These are phyloP conservation scores for Xenopus borealis DNA, from an alignment of 2,113 vertebrate genomes.

Conservation along the genomic window DNA sequence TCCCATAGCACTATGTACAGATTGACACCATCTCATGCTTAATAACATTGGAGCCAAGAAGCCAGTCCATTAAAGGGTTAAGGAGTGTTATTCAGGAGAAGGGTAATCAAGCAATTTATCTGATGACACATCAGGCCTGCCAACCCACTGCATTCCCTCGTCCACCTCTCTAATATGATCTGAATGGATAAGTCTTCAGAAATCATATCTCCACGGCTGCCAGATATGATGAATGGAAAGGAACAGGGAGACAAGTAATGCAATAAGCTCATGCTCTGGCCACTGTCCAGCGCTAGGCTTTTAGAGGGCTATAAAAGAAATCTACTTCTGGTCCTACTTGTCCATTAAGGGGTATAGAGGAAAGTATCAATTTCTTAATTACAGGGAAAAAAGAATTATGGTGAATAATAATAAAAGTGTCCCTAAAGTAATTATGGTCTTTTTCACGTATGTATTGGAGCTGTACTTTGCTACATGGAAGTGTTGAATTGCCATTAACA, in stretches of 20 bases:
- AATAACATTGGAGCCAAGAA: not conserved
- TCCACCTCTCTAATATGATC: conserved; percentile 32
- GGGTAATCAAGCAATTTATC: conserved; percentile 21
- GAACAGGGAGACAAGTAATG: conserved; percentile 21
- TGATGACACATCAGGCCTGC: conserved; percentile 38
- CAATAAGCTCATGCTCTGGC: conserved; percentile 16
- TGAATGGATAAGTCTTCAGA: conserved; percentile 38
- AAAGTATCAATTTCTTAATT: not conserved
- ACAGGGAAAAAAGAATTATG: not conserved
- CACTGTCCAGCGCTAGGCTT: conserved; percentile 10
- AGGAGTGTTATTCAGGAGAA: not conserved
- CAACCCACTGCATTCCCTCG: conserved; percentile 16
- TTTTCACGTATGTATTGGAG: not conserved
- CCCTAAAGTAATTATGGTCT: not conserved
- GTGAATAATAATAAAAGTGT: not conserved
- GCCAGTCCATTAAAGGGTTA: conserved; percentile 11
- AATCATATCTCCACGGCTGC: conserved; percentile 38
- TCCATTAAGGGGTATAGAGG: not conserved
- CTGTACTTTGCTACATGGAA: too few relatives aligned
- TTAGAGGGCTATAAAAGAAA: conserved; percentile 18
- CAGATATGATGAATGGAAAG: conserved; percentile 29
- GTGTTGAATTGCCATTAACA: not conserved
- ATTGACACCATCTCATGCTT: not conserved
- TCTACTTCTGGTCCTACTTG: not conserved
- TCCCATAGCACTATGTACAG: not conserved